phyloP scores from a whole-genome alignment of 2,113 vertebrate species.

The Chaenogobius annularis region DNA sequence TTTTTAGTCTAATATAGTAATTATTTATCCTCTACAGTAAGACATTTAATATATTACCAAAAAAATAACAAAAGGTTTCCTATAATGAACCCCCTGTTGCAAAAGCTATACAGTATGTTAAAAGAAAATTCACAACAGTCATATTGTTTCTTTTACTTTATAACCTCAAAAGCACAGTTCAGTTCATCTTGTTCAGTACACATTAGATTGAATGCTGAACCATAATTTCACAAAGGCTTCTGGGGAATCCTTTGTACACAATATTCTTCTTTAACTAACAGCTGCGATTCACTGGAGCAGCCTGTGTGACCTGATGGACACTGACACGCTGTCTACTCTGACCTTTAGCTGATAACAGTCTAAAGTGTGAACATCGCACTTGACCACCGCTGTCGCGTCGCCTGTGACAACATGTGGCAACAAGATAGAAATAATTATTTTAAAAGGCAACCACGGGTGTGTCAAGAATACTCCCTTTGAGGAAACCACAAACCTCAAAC shows the following conservation, averaged over 20 bases:
- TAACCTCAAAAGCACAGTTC: neutral
- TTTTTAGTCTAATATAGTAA: too few species aligned
- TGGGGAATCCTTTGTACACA: conserved; percentile 11
- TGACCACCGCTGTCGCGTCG: conserved; percentile 21
- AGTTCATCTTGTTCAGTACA: neutral
- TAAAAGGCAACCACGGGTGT: neutral
- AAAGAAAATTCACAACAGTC: neutral
- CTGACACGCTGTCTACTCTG: conserved; percentile 52
- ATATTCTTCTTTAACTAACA: conserved; percentile 17
- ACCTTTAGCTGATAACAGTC: conserved; percentile 54
- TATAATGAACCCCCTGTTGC: too few species aligned
- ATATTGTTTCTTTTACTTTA: neutral
- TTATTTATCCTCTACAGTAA: too few species aligned
- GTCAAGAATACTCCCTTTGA: neutral
- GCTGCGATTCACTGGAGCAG: conserved; percentile 40
- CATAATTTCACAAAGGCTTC: neutral
- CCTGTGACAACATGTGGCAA: conserved; percentile 2
- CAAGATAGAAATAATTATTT: neutral
- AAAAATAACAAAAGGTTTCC: too few species aligned
- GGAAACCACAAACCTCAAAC: neutral
- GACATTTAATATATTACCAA: too few species aligned
- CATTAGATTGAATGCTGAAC: neutral
- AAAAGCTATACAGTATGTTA: too few species aligned
- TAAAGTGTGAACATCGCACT: conserved; percentile 29
- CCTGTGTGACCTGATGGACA: conserved; percentile 48